phyloP scores from a whole-genome alignment of 2,113 vertebrate genomes.

The Beaufortia kweichowensis region DNA sequence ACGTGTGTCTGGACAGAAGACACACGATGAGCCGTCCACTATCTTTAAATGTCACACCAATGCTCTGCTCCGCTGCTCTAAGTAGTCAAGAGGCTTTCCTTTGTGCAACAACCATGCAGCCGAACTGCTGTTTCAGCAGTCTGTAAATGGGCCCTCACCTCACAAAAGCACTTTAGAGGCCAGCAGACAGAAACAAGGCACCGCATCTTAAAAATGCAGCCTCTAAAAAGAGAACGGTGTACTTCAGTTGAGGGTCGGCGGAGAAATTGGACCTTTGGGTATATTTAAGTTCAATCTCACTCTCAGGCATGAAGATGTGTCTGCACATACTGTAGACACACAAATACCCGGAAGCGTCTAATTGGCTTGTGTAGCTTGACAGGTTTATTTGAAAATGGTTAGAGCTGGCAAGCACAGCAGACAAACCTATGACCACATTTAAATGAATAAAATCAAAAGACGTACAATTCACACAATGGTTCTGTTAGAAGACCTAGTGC shows the following conservation, averaged over 20 bases:
- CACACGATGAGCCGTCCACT: constrained; percentile 60
- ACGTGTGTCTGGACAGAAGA: constrained; percentile 50
- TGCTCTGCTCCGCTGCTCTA: constrained; percentile 53
- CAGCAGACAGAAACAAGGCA: constrained; percentile 44
- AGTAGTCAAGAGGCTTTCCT: constrained; percentile 70
- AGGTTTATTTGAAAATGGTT: constrained; percentile 27
- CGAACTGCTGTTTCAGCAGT: constrained; percentile 74
- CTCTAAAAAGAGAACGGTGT: constrained; percentile 46
- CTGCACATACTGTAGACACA: constrained; percentile 5
- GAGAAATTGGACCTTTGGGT: constrained; percentile 46
- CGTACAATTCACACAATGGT: neutral
- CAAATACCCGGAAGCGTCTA: constrained; percentile 9
- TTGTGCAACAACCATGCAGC: constrained; percentile 46
- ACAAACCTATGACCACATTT: neutral
- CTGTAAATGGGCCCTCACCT: constrained; percentile 67
- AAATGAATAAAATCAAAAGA: neutral
- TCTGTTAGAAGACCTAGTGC: neutral
- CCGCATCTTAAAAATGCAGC: constrained; percentile 27
- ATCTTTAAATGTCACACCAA: constrained; percentile 62
- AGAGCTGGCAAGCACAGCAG: neutral
- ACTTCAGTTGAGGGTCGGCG: constrained; percentile 31
- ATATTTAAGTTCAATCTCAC: constrained; percentile 37
- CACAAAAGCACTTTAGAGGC: constrained; percentile 74
- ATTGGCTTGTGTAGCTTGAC: constrained; percentile 6
- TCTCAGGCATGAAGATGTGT: constrained; percentile 8